Evolutionary conservation across 2,113 vertebrate genomes (phyloP).

Genomic region (Geococcyx californianus): DNA sequence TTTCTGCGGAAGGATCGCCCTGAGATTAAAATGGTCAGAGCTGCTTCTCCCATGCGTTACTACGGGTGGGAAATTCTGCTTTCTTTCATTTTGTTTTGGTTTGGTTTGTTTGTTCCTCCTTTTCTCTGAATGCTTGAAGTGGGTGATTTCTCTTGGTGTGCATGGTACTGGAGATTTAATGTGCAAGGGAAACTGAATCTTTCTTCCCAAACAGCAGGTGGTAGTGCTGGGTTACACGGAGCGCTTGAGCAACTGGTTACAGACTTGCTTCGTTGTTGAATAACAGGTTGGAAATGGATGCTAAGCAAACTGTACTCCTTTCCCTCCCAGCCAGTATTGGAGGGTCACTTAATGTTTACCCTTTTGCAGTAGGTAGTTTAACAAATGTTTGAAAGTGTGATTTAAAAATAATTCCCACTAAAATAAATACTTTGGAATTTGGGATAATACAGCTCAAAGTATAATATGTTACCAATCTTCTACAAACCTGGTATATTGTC

Average conservation of each 20-base stretch:
- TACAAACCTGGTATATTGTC: neutral
- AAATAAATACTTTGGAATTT: neutral
- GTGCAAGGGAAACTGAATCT: neutral
- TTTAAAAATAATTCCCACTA: neutral
- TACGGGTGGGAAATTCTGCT: neutral
- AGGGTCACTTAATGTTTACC: neutral
- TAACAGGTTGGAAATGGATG: neutral
- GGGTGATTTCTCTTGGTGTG: neutral
- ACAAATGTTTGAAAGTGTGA: neutral
- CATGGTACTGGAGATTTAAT: neutral
- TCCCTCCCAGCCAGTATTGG: neutral
- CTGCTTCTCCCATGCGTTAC: neutral
- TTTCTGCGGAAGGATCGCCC: rapidly evolving
- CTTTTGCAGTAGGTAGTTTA: neutral
- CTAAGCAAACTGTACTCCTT: neutral
- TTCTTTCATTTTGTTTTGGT: neutral
- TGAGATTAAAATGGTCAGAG: neutral
- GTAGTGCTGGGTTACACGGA: slow-evolving; percentile 52
- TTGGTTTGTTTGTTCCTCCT: neutral
- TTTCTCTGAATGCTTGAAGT: neutral
- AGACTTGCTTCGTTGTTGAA: neutral
- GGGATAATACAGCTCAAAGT: neutral
- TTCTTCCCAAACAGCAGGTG: slow-evolving; percentile 71
- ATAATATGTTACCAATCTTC: neutral
- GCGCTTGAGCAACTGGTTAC: neutral